Conservation (phyloP, 1,140 invertebrate genomes). For the Temnothorax nylanderi region DNA sequence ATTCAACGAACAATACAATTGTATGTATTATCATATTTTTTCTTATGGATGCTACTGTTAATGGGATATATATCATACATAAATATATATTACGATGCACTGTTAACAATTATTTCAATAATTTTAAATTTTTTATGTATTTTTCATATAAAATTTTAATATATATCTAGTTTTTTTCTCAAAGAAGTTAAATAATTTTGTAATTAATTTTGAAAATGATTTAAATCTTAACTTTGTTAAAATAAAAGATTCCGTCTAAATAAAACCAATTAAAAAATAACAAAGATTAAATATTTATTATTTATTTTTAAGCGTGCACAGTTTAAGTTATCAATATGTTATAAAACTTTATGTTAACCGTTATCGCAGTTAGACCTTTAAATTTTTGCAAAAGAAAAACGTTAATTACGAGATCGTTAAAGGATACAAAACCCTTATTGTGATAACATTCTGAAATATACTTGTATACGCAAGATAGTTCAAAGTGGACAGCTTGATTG, state of each 20-base stretch:
- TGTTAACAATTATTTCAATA: neutral
- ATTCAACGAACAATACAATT: slow-evolving; percentile 17
- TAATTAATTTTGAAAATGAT: neutral
- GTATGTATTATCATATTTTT: neutral
- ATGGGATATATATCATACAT: neutral
- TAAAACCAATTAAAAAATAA: neutral
- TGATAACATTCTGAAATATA: neutral
- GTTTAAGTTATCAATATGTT: neutral
- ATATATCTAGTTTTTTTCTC: neutral
- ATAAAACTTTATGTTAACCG: neutral
- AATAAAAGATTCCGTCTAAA: neutral
- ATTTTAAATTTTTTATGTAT: neutral
- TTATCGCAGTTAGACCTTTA: neutral
- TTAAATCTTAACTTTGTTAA: neutral
- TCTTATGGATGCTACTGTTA: neutral
- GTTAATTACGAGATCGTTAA: neutral
- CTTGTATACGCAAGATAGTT: neutral
- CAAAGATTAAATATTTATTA: neutral
- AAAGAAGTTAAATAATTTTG: neutral
- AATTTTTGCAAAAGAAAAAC: neutral
- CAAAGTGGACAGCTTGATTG: slow-evolving; percentile 12
- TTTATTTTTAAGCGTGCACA: neutral
- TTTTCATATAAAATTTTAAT: neutral
- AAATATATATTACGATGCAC: neutral
- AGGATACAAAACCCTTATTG: neutral